phyloP scores from a whole-genome alignment of 2,888 invertebrate species.

The Lasius platythorax region DNA sequence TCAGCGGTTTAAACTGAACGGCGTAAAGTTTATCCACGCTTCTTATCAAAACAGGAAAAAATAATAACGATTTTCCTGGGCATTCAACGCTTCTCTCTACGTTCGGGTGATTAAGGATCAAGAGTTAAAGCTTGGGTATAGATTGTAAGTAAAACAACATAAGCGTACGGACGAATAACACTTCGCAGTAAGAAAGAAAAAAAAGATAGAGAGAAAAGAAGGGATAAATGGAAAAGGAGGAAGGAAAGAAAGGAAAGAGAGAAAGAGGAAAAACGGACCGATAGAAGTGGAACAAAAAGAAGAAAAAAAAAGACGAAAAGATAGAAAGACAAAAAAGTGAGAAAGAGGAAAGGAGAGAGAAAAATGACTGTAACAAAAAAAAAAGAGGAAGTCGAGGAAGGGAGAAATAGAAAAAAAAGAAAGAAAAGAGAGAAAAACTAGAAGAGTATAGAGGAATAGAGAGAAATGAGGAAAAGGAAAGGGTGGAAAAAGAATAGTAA shows the following conservation, averaged over 20 bases:
- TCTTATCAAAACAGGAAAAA: conserved; percentile 51
- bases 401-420: too few species aligned
- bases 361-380: neutral
- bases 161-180: conserved; percentile 33
- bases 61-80: conserved; percentile 30
- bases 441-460: too few species aligned
- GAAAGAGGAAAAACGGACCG: neutral
- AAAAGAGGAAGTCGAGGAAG: too few species aligned
- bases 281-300: neutral
- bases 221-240: neutral
- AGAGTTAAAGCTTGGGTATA: conserved; percentile 1
- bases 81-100: conserved; percentile 9
- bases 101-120: conserved; percentile 35
- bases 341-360: conserved; percentile 21
- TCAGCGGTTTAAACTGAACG: neutral
- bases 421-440: too few species aligned
- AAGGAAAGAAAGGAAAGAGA: neutral
- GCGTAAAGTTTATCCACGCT: neutral
- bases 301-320: neutral
- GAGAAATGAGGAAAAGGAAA: too few species aligned
- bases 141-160: conserved; percentile 33
- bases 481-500: neutral
- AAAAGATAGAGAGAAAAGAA: neutral
- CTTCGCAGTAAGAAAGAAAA: neutral
- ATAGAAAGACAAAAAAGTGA: neutral